A percentile compares a stretch with the other conserved stretches of the same genome.
phyloP scores from a whole-genome alignment of 2,888 invertebrate species.

The Nemotelus pantherinus region DNA sequence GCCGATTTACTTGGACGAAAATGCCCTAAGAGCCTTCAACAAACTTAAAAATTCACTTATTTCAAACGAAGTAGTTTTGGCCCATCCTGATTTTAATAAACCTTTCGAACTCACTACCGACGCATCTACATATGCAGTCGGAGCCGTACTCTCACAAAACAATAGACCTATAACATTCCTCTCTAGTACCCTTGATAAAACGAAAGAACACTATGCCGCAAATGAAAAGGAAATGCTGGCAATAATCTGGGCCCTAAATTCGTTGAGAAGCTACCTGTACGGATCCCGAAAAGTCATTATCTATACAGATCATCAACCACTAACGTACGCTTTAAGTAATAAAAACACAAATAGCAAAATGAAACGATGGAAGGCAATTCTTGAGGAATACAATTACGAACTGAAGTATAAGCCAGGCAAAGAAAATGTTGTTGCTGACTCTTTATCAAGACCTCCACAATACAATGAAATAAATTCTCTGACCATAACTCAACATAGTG shows the following conservation, averaged over 20 bases:
- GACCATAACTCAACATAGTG: neutral
- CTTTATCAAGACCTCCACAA: neutral
- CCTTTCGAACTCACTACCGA: neutral
- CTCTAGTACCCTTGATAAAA: neutral
- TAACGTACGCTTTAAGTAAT: neutral
- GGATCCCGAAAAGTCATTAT: neutral
- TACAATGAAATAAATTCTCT: neutral
- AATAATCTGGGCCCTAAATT: neutral
- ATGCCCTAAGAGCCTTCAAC: too few species aligned
- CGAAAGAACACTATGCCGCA: neutral
- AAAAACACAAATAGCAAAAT: neutral
- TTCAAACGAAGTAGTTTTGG: neutral
- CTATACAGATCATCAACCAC: slow-evolving; percentile 11
- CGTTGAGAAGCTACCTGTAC: neutral
- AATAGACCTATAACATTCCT: neutral
- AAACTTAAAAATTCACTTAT: neutral
- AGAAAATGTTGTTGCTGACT: too few species aligned
- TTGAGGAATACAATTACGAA: neutral
- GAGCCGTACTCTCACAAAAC: neutral
- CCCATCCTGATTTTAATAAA: neutral
- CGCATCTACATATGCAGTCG: neutral
- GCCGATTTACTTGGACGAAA: slow-evolving; percentile 24
- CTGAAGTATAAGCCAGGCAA: too few species aligned
- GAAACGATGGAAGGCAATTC: neutral
- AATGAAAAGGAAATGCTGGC: slow-evolving; percentile 8